phyloP scores from a whole-genome alignment of 2,113 vertebrate genomes.

The Carassius auratus region DNA sequence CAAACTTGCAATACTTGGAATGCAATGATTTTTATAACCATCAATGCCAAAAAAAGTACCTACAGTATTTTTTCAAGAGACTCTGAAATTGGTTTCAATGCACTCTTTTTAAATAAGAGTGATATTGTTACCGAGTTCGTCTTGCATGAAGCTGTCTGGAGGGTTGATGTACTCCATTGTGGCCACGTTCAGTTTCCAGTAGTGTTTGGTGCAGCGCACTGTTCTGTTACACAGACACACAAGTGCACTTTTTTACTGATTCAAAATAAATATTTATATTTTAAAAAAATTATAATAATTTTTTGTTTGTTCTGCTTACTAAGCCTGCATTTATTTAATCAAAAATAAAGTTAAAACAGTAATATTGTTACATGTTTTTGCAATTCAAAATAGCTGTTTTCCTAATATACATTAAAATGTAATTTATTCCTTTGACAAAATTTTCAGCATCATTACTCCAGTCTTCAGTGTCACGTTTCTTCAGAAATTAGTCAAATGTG shows the following conservation, averaged over 20 bases:
- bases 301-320: too few species aligned
- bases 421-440: too few species aligned
- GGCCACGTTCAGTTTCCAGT: slow-evolving; percentile 80
- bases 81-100: not conserved
- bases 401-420: too few species aligned
- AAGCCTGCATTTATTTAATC: too few species aligned
- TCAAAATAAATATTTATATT: not conserved
- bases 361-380: too few species aligned
- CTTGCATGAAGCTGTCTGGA: slow-evolving; percentile 81
- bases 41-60: not conserved
- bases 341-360: too few species aligned
- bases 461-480: too few species aligned
- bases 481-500: too few species aligned
- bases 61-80: not conserved
- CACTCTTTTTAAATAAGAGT: not conserved
- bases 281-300: too few species aligned
- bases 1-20: not conserved
- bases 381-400: too few species aligned
- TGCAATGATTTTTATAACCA: not conserved
- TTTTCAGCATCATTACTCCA: too few species aligned
- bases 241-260: not conserved
- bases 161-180: slow-evolving; percentile 82
- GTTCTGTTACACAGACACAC: slow-evolving; percentile 64
- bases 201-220: slow-evolving; percentile 82
- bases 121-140: slow-evolving; percentile 77